These are phyloP conservation scores for Trachythela sp. DNA, from an alignment of 64 coral and sea anemone genomes.

Conservation along the genomic window DNA sequence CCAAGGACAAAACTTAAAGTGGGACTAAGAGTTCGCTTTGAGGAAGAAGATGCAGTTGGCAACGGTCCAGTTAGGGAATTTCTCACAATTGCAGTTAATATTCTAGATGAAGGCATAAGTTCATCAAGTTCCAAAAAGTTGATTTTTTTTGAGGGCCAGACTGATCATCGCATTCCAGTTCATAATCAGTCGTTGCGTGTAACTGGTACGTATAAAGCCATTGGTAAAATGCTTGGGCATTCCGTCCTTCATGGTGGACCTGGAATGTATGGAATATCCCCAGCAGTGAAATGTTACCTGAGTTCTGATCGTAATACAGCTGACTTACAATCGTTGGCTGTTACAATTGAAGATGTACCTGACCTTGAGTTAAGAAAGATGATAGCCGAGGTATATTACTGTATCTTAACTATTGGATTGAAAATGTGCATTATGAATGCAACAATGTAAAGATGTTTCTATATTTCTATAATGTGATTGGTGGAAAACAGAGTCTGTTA, in stretches of 20 bases:
- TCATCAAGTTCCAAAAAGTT: slow-evolving; percentile 31
- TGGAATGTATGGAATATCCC: slow-evolving; percentile 38
- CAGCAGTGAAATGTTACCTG: slow-evolving; percentile 31
- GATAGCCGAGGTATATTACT: slow-evolving; percentile 44
- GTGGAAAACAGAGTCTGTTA: no score
- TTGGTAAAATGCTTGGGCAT: slow-evolving; percentile 54
- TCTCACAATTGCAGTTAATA: slow-evolving; percentile 17
- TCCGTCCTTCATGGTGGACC: slow-evolving; percentile 54
- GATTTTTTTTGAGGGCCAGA: slow-evolving; percentile 48
- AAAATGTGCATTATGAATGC: no score
- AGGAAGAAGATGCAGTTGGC: slow-evolving; percentile 47
- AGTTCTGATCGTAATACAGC: not conserved
- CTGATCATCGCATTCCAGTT: slow-evolving; percentile 40
- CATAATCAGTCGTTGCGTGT: slow-evolving; percentile 24
- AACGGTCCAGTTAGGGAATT: slow-evolving; percentile 38
- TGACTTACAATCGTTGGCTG: not conserved
- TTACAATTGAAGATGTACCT: slow-evolving; percentile 42
- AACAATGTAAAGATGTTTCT: no score
- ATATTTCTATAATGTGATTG: no score
- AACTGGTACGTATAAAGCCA: slow-evolving; percentile 34
- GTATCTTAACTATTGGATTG: no score
- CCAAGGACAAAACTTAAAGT: no score
- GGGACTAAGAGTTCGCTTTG: no score
- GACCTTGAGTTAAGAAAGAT: slow-evolving; percentile 34
- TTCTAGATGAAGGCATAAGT: slow-evolving; percentile 48